Percentiles rank a stretch among this genome's conserved stretches.
Conservation (phyloP, 2,113 vertebrate species). For the Dicaeum eximium region DNA sequence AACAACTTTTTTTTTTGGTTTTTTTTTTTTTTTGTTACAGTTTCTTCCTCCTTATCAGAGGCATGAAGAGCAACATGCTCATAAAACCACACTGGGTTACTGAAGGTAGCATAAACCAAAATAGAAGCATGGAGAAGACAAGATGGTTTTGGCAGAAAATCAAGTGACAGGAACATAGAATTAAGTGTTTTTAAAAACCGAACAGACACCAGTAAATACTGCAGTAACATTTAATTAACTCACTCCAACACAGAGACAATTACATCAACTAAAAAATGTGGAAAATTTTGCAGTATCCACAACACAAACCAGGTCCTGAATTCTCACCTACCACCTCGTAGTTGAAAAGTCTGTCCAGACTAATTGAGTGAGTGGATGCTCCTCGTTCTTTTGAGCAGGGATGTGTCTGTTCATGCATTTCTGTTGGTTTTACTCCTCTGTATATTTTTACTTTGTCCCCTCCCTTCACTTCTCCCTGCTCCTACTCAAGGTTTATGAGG, state of each 20-base stretch:
- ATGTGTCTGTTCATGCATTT: not conserved
- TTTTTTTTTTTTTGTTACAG: constrained; percentile 25
- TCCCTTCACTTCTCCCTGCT: not conserved
- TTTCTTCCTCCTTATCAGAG: constrained; percentile 71
- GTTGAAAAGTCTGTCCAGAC: not conserved
- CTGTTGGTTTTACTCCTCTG: not conserved
- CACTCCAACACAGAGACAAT: not conserved
- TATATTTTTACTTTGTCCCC: not conserved
- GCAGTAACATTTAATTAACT: constrained; percentile 45
- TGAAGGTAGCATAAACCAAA: not conserved
- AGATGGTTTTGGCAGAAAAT: not conserved
- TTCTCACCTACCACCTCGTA: not conserved
- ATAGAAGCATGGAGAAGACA: not conserved
- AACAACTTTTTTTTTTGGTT: constrained; percentile 69
- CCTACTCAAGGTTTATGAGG: not conserved
- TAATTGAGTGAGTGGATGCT: not conserved
- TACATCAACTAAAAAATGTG: not conserved
- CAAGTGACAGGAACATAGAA: not conserved
- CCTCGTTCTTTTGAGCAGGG: not conserved
- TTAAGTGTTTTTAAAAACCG: not conserved
- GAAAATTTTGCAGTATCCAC: not conserved
- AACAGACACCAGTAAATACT: constrained; percentile 72
- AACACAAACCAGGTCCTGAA: not conserved
- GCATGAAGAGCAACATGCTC: constrained; percentile 76
- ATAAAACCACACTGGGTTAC: constrained; percentile 81